Evolutionary conservation across 2,888 invertebrate species (phyloP).

Genomic region (Serripes groenlandicus): DNA sequence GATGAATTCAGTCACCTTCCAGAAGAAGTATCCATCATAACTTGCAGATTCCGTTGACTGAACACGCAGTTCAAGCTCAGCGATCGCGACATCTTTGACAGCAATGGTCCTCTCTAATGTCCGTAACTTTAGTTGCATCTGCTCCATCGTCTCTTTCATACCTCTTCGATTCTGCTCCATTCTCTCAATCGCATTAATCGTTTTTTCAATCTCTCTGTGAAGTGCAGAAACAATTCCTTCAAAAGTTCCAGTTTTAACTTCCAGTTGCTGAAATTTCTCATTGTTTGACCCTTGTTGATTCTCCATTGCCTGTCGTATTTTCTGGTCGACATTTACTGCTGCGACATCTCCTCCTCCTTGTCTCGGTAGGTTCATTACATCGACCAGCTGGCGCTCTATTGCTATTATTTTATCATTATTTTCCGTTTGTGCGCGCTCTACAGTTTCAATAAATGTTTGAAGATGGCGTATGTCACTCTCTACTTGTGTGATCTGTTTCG

Average conservation of each 20-base stretch:
- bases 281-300: constrained; percentile 37
- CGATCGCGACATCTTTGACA: constrained; percentile 72
- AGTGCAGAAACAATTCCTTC: constrained; percentile 78
- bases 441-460: no score
- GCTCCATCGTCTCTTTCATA: constrained; percentile 58
- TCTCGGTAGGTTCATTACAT: constrained; percentile 20
- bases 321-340: constrained; percentile 28
- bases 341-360: no score
- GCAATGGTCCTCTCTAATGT: constrained; percentile 68
- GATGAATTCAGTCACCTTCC: constrained; percentile 83
- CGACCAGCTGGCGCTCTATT: constrained; percentile 36
- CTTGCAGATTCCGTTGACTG: constrained; percentile 77
- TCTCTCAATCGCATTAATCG: constrained; percentile 73
- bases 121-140: constrained; percentile 63
- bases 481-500: not conserved
- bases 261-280: constrained; percentile 57
- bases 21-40: constrained; percentile 84
- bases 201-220: constrained; percentile 79
- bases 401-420: constrained; percentile 29
- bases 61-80: constrained; percentile 78
- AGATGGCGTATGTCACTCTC: not conserved
- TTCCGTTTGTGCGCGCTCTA: no score
- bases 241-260: constrained; percentile 70
- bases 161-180: constrained; percentile 59
- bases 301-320: constrained; percentile 34